Evolutionary conservation across 2,797 vertebrate species (phyloP), one percentile per base, ranked within the genome.

Genomic region (Allobates femoralis): DNA sequence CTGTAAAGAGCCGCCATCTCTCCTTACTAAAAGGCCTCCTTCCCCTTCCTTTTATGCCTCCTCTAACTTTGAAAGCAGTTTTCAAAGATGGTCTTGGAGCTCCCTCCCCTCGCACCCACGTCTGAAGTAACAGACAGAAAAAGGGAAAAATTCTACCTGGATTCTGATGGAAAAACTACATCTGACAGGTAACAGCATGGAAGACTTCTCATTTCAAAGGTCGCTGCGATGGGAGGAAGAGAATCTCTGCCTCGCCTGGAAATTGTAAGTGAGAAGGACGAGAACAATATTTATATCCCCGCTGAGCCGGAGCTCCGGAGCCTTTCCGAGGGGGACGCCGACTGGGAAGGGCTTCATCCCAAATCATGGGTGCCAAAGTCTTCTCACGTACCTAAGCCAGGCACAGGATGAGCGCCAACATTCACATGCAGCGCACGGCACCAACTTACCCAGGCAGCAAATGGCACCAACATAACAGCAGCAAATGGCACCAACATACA

Each of bases 61-160:
- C 73, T 75, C 81, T 87, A 87, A 87, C 86, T 87, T 87, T 87
- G 86, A 87, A 87, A 84, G 77, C 77, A 76, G 66, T 81, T 87
- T 87, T 87, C 86, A 87, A 87, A 87, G 86, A 87, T 87, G 86
- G 86, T 83, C 86, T 87, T 87, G 77, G 86, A 84, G 86, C 82
- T 84, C 79, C 86, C 86, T 87, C 86, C 82, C 86, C 75, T 84
- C 76, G 46, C 51, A 80, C 77, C 77, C 34, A 58, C 77, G 82
- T 87, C 82, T 84, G 77, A 87, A 84, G 86, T 84, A 73, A 79
- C 74, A 78, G 34, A 51, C 64, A 28, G 34, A 37, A 23, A 58
- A 56, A 73, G 82, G 41, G 41, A 73, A 86, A 84, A 80, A 41
- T 79, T 79, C 82, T 84, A 71, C 60, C 82, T 82, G 41, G 86